Conservation (phyloP, 2,888 invertebrate species). For the Drosophila nigricruria region DNA sequence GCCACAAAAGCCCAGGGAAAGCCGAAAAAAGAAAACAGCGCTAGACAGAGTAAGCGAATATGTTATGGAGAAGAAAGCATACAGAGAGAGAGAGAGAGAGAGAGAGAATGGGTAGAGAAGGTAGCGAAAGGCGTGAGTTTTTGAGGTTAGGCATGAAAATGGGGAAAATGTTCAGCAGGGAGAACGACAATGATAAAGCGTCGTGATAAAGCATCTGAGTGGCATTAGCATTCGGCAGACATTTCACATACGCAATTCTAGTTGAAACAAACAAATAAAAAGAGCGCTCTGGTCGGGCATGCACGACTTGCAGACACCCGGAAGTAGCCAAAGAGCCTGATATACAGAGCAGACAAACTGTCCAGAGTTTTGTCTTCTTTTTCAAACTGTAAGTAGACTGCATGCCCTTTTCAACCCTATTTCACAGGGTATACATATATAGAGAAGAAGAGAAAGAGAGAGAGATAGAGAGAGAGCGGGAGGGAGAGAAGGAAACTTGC, state of each 20-base stretch:
- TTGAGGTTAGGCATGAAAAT: constrained; percentile 28
- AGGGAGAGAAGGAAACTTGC: not conserved
- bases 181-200: constrained; percentile 55
- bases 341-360: too few species aligned
- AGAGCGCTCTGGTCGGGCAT: not conserved
- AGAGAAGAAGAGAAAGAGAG: not conserved
- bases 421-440: not conserved
- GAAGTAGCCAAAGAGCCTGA: not conserved
- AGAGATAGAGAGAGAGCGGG: not conserved
- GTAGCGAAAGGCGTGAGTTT: constrained; percentile 8
- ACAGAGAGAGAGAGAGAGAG: not conserved
- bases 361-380: too few species aligned
- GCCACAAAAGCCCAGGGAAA: constrained; percentile 30
- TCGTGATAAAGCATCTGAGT: constrained; percentile 48
- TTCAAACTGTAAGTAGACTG: too few species aligned
- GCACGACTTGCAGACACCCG: not conserved
- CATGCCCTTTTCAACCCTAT: too few species aligned
- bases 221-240: constrained; percentile 42
- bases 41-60: not conserved
- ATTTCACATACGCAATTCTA: constrained; percentile 29
- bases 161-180: constrained; percentile 5
- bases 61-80: not conserved
- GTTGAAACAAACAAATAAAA: not conserved
- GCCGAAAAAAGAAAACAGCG: constrained; percentile 6
- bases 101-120: too few species aligned